Conservation (phyloP, 2,113 vertebrate genomes). For the Gadus macrocephalus region DNA sequence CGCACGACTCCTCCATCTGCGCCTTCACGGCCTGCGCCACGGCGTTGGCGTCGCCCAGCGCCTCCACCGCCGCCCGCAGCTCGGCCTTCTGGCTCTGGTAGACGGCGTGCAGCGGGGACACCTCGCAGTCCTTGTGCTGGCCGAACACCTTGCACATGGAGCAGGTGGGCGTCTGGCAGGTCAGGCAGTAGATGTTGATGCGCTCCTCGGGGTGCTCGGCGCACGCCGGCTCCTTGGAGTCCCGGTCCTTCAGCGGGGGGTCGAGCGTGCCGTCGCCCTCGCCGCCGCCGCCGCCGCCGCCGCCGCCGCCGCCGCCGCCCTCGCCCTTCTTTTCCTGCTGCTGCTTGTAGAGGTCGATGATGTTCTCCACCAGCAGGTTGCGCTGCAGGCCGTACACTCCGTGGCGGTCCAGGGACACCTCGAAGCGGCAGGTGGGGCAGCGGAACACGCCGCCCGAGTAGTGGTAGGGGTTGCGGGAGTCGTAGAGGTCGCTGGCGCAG, state of each 20-base stretch:
- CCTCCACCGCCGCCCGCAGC: slow-evolving; percentile 56
- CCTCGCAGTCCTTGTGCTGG: slow-evolving; percentile 84
- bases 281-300: neutral
- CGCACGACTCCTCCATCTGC: slow-evolving; percentile 54
- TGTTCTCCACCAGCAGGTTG: slow-evolving; percentile 90
- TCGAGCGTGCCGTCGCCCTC: slow-evolving; percentile 22
- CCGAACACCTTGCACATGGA: slow-evolving; percentile 94
- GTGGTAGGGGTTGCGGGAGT: slow-evolving; percentile 69
- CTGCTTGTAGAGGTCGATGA: slow-evolving; percentile 90
- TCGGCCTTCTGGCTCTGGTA: slow-evolving; percentile 82
- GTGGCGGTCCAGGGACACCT: slow-evolving; percentile 88
- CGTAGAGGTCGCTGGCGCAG: slow-evolving; percentile 84
- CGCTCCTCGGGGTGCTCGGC: slow-evolving; percentile 84
- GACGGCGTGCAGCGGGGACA: slow-evolving; percentile 75
- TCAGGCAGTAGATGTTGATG: slow-evolving; percentile 93
- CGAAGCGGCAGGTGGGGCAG: slow-evolving; percentile 87
- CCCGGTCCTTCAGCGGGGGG: slow-evolving; percentile 67
- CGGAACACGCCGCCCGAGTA: slow-evolving; percentile 83
- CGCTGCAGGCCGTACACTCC: slow-evolving; percentile 89
- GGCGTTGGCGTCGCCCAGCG: slow-evolving; percentile 53
- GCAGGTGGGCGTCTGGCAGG: slow-evolving; percentile 84
- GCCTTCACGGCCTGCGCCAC: slow-evolving; percentile 41
- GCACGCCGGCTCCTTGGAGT: slow-evolving; percentile 79
- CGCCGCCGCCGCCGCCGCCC: neutral
- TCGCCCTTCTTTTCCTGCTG: slow-evolving; percentile 46